Evolutionary conservation across 2,797 vertebrate genomes (phyloP).

Genomic region (Hybognathus amarus): DNA sequence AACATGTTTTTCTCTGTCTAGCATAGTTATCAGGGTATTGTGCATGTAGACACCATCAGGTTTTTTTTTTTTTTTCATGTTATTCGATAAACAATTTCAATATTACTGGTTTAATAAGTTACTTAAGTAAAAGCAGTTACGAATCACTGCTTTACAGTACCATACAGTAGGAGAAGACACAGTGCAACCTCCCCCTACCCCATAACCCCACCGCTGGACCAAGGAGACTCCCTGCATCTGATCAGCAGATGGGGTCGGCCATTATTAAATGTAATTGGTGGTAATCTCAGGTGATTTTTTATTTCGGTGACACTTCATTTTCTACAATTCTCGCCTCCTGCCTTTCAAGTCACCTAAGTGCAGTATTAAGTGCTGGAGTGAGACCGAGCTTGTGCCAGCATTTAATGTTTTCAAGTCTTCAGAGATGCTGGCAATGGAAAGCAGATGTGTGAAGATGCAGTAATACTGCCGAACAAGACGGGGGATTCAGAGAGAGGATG

Average conservation of each 20-base stretch:
- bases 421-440: slow-evolving; percentile 88
- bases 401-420: slow-evolving; percentile 89
- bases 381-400: slow-evolving; percentile 81
- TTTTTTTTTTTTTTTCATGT: not conserved
- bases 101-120: not conserved
- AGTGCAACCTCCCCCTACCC: not conserved
- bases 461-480: slow-evolving; percentile 38
- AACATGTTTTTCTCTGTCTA: not conserved
- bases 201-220: not conserved
- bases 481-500: slow-evolving; percentile 4
- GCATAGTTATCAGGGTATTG: not conserved
- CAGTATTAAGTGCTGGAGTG: slow-evolving; percentile 81
- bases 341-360: slow-evolving; percentile 89
- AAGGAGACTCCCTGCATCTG: slow-evolving; percentile 72
- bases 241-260: slow-evolving; percentile 79
- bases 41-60: not conserved
- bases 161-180: slow-evolving; percentile 12
- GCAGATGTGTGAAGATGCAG: slow-evolving; percentile 84
- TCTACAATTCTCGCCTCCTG: slow-evolving; percentile 87
- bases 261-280: slow-evolving; percentile 83
- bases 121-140: not conserved
- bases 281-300: slow-evolving; percentile 83
- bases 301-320: slow-evolving; percentile 90
- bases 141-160: slow-evolving; percentile 51
- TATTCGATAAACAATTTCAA: not conserved